phyloP scores from a whole-genome alignment of 2,888 invertebrate species.

The Drosophila hawaiiensis region DNA sequence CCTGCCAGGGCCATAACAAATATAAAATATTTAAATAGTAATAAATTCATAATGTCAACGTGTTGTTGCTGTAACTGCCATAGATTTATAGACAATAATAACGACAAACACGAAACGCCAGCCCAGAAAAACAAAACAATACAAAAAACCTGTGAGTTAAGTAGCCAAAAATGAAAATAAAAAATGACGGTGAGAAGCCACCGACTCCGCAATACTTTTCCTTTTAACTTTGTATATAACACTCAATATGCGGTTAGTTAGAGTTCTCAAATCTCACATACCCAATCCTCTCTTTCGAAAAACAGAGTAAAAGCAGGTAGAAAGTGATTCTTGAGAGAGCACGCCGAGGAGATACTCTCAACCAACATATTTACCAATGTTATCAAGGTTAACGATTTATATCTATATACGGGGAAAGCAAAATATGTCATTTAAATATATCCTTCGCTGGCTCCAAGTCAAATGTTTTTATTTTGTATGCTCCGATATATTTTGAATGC shows the following conservation, averaged over 20 bases:
- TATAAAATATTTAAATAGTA: slow-evolving; percentile 84
- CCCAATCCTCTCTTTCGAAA: neutral
- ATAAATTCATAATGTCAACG: slow-evolving; percentile 85
- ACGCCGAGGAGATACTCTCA: neutral
- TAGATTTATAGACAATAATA: slow-evolving; percentile 80
- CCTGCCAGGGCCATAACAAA: slow-evolving; percentile 77
- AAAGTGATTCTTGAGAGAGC: neutral
- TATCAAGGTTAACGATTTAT: neutral
- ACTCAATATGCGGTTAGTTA: neutral
- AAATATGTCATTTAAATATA: neutral
- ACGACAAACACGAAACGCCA: slow-evolving; percentile 72
- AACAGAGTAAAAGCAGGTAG: neutral
- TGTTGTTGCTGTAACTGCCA: slow-evolving; percentile 67
- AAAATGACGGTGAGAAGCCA: neutral
- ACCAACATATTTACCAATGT: no score
- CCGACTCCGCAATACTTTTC: neutral
- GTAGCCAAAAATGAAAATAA: slow-evolving; percentile 47
- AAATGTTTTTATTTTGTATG: neutral
- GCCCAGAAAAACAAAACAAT: slow-evolving; percentile 39
- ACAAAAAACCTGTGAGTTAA: slow-evolving; percentile 59
- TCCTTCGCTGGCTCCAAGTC: neutral
- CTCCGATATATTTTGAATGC: neutral
- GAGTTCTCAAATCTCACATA: neutral
- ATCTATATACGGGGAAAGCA: neutral
- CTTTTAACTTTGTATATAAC: neutral